Base-by-base conservation (phyloP, 2,113 vertebrate species). In the Dendropsophus ebraccatus region DNA sequence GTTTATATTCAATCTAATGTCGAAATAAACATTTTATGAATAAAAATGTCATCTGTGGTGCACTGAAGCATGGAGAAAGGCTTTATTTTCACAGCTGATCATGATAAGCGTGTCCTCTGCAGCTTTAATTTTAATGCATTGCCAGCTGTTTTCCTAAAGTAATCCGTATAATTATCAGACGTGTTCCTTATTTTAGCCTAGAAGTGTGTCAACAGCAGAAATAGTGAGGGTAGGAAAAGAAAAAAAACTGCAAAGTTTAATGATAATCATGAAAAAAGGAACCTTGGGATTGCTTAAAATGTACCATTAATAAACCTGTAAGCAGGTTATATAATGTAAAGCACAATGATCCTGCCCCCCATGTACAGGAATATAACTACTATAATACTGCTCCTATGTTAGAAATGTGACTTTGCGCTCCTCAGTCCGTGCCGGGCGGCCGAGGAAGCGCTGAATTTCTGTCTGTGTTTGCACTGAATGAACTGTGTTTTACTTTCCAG, bases 81-180 rank as follows among this genome's bases (percentile, higher is more conserved):
- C 5, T 23, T 82, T 70, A 69, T 69, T 50, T 50, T 32, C 80
- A 69, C 60, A 82, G 80, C 62, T 82, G 80, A 82, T 82, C 45
- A 50, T 82, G 23, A 82, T 52, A 82, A 69, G 60, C 80, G 14
- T 69, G 62, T 50, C 37, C 37, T 47, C 17, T 28, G 19, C 60
- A 82, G 49, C 80, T 35, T 50, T 30, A 30, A 69, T 82, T 81
- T 52, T 82, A 82, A 69, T 67, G 62, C 60, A 52, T 35, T 35
- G 80, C 80, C 80, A 82, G 80, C 80, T 82, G 80, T 70, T 69
- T 50, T n/a, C 45, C 37, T 70, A 32, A 81, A 81, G 52, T 65
- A 81, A 81, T 47, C 37, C 58, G 28, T 80, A 30, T 81, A 81
- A 81, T 62, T 62, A 65, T 65, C 30, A 35, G 25, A 82, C 35